These are phyloP conservation scores for Montipora capitata DNA, from an alignment of 92 coral and sea anemone genomes.

Conservation along the genomic window DNA sequence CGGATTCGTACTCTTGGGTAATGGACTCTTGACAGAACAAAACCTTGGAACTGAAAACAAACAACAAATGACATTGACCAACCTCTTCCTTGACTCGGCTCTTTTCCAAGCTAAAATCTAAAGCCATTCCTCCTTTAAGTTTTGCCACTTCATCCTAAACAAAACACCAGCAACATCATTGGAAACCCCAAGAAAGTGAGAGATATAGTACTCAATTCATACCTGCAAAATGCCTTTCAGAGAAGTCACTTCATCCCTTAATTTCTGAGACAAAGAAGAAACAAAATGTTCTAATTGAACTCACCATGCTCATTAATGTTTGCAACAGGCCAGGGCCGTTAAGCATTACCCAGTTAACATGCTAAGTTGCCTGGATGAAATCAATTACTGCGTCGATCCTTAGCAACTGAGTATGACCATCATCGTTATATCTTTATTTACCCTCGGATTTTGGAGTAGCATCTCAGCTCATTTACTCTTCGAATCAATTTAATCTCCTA, in stretches of 20 bases:
- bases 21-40: too few relatives aligned
- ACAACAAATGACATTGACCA: background rate
- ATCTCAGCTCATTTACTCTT: too few relatives aligned
- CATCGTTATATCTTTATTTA: too few relatives aligned
- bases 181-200: background rate
- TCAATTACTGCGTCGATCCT: too few relatives aligned
- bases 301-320: too few relatives aligned
- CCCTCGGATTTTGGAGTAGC: too few relatives aligned
- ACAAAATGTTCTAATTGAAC: background rate
- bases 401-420: too few relatives aligned
- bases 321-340: too few relatives aligned
- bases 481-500: too few relatives aligned
- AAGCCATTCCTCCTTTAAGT: slow-evolving; percentile 84
- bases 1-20: too few relatives aligned
- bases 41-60: background rate
- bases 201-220: background rate
- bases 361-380: too few relatives aligned
- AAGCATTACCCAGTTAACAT: too few relatives aligned
- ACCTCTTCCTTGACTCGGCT: slow-evolving; percentile 99
- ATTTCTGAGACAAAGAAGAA: slow-evolving; percentile 68
- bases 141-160: slow-evolving; percentile 66
- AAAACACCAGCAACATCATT: background rate
- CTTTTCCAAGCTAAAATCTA: slow-evolving; percentile 96
- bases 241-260: slow-evolving; percentile 87
- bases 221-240: slow-evolving; percentile 83